Base-by-base conservation (phyloP, 1,140 invertebrate species). In the Brachionus angularis region DNA sequence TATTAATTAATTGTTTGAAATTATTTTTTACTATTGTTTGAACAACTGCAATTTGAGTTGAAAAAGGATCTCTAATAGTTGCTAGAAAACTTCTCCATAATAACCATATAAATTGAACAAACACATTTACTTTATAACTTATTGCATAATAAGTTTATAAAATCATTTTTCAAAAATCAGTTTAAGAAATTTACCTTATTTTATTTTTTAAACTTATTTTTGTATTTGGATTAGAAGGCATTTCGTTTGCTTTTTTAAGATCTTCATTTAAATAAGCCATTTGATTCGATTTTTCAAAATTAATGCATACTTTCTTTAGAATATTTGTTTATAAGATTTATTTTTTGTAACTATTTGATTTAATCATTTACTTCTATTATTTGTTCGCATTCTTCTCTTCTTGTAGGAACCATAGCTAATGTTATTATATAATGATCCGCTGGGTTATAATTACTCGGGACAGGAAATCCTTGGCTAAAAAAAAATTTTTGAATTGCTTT, bases 361-460 rank as follows among this genome's bases (percentile, higher is more conserved):
- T 39, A 7, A 39, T 8, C 5, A 29, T 7, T 21, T 10, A 50
- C 47, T 10, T 50, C 23, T 7, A 71, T 55, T 33, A 21, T 46
- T 33, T 50, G 18, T 25, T 27, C 23, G 72, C 81, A 83, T 5
- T 88, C 85, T 25, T 86, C 84, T 79, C 93, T 91, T 46, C 86
- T 84, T 0, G 88, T 89, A 0, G 93, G 92, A 18, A 90, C 86
- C 1, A 95, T 87, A 0, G 93, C 67, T n/a, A 71, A 44, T 25
- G 46, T 53, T 52, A 52, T n/a, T 18, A 71, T 53, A 8, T 52
- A 71, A 71, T 42, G 52, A 55, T 71, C 67, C 42, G 67, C 67
- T 53, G 67, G 67, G 52, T 71, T 71, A 33, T 36, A 71, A 16
- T 71, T 33, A 2, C 50, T 33, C 16, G 49, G 67, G 16, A 71